phyloP scores from a whole-genome alignment of 1,140 invertebrate species.

The Artemia franciscana region DNA sequence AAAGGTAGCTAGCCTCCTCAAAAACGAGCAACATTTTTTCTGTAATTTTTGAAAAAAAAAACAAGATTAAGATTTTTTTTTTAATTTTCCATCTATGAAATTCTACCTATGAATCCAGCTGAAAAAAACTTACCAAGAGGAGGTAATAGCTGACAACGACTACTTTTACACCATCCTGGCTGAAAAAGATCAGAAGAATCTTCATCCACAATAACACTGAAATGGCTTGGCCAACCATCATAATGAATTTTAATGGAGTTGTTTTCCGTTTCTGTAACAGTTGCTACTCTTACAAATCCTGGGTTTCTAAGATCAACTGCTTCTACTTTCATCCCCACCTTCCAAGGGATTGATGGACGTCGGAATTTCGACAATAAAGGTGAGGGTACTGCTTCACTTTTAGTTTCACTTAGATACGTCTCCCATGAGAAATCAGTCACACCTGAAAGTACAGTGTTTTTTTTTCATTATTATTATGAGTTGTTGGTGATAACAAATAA shows the following conservation, averaged over 20 bases:
- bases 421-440: conserved; percentile 72
- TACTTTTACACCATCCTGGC: conserved; percentile 67
- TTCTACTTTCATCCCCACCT: conserved; percentile 67
- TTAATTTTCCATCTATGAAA: neutral
- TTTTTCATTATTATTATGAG: no score
- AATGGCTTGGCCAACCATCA: conserved; percentile 67
- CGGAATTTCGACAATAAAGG: conserved; percentile 51
- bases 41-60: neutral
- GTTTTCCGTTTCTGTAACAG: conserved; percentile 39
- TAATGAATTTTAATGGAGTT: conserved; percentile 46
- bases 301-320: conserved; percentile 59
- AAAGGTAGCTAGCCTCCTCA: neutral
- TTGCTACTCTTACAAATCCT: conserved; percentile 57
- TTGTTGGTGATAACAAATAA: no score
- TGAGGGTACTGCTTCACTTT: conserved; percentile 47
- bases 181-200: conserved; percentile 76
- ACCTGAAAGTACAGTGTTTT: conserved; percentile 38
- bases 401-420: conserved; percentile 50
- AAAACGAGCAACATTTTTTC: neutral
- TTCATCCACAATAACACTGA: conserved; percentile 73
- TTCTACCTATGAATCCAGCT: neutral
- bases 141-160: conserved; percentile 57
- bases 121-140: conserved; percentile 25
- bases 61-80: neutral
- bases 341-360: conserved; percentile 50